Conservation (phyloP, 2,113 vertebrate species). For the Gasterosteus aculeatus region DNA sequence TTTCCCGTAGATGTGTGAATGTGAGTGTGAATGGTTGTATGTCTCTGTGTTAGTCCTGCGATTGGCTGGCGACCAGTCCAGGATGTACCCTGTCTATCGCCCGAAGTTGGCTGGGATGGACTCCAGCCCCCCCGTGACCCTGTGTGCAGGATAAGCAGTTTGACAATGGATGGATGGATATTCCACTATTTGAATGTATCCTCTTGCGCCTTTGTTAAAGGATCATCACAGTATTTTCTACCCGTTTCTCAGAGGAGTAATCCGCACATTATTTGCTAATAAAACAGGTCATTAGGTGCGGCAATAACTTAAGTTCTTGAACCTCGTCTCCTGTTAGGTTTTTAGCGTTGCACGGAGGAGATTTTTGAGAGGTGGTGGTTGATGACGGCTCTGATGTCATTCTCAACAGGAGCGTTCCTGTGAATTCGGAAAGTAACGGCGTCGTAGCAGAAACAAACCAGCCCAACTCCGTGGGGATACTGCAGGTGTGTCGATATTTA, state of each 20-base stretch:
- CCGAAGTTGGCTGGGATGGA: too few relatives aligned
- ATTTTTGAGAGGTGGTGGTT: background rate
- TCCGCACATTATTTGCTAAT: background rate
- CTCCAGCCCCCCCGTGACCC: too few relatives aligned
- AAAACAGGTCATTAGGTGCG: background rate
- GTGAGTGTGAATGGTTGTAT: too few relatives aligned
- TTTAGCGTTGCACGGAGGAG: background rate
- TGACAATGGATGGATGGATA: too few relatives aligned
- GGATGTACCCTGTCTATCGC: too few relatives aligned
- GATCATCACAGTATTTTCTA: too few relatives aligned
- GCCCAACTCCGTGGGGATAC: slow-evolving; percentile 77
- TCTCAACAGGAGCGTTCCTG: slow-evolving; percentile 46
- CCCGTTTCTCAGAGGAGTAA: background rate
- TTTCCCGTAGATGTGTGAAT: too few relatives aligned
- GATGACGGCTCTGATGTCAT: slow-evolving; percentile 17
- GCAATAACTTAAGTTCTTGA: background rate
- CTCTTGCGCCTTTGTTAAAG: background rate
- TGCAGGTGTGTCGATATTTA: slow-evolving; percentile 72
- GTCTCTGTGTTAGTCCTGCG: too few relatives aligned
- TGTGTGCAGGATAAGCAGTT: too few relatives aligned
- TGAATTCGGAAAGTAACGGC: slow-evolving; percentile 66
- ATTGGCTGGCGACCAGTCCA: too few relatives aligned
- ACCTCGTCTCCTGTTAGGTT: background rate
- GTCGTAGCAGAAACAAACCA: slow-evolving; percentile 55
- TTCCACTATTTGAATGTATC: background rate